Evolutionary conservation across 2,888 invertebrate genomes (phyloP).

Genomic region (Lithophane ornitopus): DNA sequence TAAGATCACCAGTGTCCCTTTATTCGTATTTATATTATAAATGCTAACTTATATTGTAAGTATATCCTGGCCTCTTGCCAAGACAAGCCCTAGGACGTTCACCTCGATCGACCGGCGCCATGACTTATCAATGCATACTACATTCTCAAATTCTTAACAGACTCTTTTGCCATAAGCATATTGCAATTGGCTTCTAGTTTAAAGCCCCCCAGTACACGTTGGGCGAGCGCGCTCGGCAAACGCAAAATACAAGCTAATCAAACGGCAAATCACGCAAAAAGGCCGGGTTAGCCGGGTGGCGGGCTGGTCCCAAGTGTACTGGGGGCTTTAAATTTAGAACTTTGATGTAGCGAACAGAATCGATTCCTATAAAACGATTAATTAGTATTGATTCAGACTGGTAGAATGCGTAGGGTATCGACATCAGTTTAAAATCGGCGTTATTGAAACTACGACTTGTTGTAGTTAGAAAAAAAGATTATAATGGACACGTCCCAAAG

Average conservation of each 20-base stretch:
- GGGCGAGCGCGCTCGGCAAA: no score
- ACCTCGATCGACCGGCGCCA: constrained; percentile 30
- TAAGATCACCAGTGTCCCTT: no score
- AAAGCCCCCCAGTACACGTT: no score
- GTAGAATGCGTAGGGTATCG: no score
- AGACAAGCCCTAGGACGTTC: constrained; percentile 30
- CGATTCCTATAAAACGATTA: not conserved
- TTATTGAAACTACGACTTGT: no score
- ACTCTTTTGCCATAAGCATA: not conserved
- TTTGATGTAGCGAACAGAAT: not conserved
- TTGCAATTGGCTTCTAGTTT: not conserved
- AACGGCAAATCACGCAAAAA: no score
- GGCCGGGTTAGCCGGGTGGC: no score
- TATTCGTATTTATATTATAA: no score
- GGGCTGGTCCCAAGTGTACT: no score
- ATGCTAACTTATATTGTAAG: constrained; percentile 13
- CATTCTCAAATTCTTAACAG: constrained; percentile 3
- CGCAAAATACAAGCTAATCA: no score
- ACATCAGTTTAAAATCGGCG: not conserved
- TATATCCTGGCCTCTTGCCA: constrained; percentile 31
- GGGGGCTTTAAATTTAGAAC: not conserved
- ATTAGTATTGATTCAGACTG: no score
- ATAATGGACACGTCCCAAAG: not conserved
- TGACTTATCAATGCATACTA: not conserved
- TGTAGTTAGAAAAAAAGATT: no score